Conservation (phyloP, 2,797 vertebrate genomes). For the Forpus xanthops region DNA sequence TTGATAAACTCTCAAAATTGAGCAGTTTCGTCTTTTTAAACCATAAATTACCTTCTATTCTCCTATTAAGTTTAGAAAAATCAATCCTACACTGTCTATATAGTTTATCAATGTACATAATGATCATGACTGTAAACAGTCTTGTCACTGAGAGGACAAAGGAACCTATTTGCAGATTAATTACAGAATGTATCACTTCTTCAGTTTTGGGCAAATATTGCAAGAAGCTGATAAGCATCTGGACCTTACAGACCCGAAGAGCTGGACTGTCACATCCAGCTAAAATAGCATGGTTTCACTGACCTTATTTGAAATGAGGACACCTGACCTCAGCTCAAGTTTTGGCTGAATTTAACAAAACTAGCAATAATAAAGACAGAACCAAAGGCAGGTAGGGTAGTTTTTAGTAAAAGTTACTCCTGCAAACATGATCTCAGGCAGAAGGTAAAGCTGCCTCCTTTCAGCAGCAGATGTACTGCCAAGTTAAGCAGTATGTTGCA, state of each 20-base stretch:
- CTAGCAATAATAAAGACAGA: background rate
- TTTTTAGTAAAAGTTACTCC: background rate
- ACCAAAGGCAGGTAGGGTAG: background rate
- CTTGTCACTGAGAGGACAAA: conserved; percentile 12
- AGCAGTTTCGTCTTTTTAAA: background rate
- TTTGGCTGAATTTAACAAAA: background rate
- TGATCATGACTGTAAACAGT: conserved; percentile 25
- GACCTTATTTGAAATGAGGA: background rate
- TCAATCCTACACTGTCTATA: background rate
- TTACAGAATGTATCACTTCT: background rate
- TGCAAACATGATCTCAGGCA: background rate
- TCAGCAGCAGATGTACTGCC: background rate
- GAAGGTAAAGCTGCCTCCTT: background rate
- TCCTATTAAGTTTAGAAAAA: background rate
- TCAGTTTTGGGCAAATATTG: background rate
- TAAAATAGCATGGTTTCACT: background rate
- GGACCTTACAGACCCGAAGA: background rate
- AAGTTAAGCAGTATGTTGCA: background rate
- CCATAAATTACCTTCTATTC: background rate
- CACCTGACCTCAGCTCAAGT: background rate
- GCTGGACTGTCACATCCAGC: background rate
- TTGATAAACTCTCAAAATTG: conserved; percentile 22
- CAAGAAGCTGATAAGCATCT: background rate
- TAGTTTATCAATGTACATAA: conserved; percentile 17
- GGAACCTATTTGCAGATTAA: background rate